These are phyloP conservation scores for Chloroclysta siterata DNA, from an alignment of 2,888 invertebrate species.

Conservation along the genomic window DNA sequence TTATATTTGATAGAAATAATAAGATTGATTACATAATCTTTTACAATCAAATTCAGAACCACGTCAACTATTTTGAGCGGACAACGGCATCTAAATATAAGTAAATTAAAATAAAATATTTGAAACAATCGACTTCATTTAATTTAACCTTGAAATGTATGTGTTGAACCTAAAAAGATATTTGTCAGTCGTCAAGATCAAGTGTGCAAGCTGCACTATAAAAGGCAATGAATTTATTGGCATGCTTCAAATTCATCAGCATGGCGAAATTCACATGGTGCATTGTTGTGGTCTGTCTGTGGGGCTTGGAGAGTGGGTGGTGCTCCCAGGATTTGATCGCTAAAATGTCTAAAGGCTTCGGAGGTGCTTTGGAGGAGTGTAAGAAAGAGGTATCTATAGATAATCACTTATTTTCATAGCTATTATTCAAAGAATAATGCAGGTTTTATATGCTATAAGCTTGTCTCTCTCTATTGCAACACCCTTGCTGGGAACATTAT, in stretches of 20 bases:
- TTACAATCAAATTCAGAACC: too few species aligned
- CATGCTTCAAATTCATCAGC: not conserved
- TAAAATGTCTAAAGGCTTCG: conserved; percentile 63
- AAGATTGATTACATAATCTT: too few species aligned
- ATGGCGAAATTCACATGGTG: conserved; percentile 17
- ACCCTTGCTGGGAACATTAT: too few species aligned
- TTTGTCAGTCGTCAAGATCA: not conserved
- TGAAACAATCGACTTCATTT: not conserved
- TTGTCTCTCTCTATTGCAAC: too few species aligned
- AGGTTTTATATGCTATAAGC: too few species aligned
- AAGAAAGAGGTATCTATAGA: conserved; percentile 65
- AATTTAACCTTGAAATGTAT: not conserved
- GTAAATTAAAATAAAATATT: not conserved
- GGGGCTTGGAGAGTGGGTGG: conserved; percentile 13
- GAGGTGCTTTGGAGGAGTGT: conserved; percentile 60
- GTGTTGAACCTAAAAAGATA: not conserved
- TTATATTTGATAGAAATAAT: too few species aligned
- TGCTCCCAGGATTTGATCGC: conserved; percentile 65
- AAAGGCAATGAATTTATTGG: conserved; percentile 1
- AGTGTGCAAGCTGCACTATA: conserved; percentile 6
- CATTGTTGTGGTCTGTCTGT: conserved; percentile 22
- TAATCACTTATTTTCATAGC: not conserved
- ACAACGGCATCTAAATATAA: too few species aligned
- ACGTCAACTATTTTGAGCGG: too few species aligned
- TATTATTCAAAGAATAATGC: not conserved